phyloP scores from a whole-genome alignment of 2,113 vertebrate species.

The Channa argus region DNA sequence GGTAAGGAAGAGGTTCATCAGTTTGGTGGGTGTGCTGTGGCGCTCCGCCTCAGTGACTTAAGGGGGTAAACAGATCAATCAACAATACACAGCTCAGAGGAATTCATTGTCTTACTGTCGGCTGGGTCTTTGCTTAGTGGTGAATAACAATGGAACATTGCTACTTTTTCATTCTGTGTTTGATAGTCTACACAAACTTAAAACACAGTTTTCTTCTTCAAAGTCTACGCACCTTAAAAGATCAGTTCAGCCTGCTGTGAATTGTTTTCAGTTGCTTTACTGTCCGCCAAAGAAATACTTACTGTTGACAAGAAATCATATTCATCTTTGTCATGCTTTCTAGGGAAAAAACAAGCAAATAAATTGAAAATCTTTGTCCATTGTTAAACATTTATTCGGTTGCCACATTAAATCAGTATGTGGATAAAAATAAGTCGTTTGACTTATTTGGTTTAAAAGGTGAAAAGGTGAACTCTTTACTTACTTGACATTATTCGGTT shows the following conservation, averaged over 20 bases:
- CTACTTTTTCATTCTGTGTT: conserved; percentile 15
- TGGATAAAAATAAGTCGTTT: conserved; percentile 56
- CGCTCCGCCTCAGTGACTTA: conserved; percentile 59
- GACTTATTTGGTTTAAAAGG: conserved; percentile 24
- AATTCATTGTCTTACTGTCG: conserved; percentile 55
- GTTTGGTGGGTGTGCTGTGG: conserved; percentile 37
- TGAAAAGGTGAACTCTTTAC: no score
- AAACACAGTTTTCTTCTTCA: no score
- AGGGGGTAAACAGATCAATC: conserved; percentile 78
- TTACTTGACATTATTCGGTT: background rate
- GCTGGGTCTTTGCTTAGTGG: conserved; percentile 19
- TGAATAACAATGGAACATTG: conserved; percentile 54
- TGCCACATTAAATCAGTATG: conserved; percentile 42
- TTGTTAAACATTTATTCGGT: conserved; percentile 19
- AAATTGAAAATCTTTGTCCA: conserved; percentile 8
- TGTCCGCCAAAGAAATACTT: background rate
- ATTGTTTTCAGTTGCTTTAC: background rate
- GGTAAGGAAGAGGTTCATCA: conserved; percentile 34
- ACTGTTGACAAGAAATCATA: background rate
- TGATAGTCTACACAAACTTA: no score
- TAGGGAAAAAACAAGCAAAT: background rate
- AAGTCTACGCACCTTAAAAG: background rate
- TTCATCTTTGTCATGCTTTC: background rate
- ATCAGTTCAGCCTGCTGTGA: background rate
- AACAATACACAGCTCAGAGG: conserved; percentile 59